These are phyloP conservation scores for Leptosomus discolor DNA, from an alignment of 2,113 vertebrate genomes.

Conservation along the genomic window DNA sequence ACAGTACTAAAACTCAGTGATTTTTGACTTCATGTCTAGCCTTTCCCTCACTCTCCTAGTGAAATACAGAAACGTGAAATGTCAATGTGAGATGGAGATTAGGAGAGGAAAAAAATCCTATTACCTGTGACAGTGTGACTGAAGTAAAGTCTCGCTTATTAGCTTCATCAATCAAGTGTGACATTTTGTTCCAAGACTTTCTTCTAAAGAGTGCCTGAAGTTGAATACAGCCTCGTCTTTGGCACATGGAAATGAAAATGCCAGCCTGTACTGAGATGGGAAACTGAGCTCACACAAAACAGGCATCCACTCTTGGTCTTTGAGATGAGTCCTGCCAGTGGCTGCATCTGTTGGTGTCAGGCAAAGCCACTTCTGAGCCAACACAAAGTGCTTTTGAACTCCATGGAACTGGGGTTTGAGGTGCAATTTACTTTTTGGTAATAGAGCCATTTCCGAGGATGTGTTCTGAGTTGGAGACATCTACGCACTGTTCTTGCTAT, in stretches of 20 bases:
- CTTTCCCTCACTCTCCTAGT: neutral
- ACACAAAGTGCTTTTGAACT: neutral
- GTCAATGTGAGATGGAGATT: neutral
- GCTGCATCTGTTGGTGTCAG: neutral
- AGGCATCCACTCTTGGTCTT: neutral
- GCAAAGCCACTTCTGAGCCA: neutral
- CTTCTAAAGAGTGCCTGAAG: neutral
- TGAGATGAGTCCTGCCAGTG: neutral
- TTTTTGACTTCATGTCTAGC: neutral
- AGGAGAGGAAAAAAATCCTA: neutral
- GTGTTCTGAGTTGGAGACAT: neutral
- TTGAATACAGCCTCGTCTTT: neutral
- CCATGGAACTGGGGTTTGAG: neutral
- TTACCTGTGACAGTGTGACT: neutral
- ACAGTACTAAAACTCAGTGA: neutral
- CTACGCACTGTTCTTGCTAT: neutral
- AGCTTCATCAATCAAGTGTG: neutral
- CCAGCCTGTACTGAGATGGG: neutral
- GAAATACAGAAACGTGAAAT: neutral
- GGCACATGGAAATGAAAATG: neutral
- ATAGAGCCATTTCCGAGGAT: neutral
- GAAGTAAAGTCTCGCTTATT: constrained; percentile 29
- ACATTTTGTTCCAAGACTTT: neutral
- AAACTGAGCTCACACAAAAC: neutral
- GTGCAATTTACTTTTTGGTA: neutral